A percentile compares a stretch with the other conserved stretches of the same genome.
Conservation (phyloP, 2,113 vertebrate species). For the Brachionichthys hirsutus region DNA sequence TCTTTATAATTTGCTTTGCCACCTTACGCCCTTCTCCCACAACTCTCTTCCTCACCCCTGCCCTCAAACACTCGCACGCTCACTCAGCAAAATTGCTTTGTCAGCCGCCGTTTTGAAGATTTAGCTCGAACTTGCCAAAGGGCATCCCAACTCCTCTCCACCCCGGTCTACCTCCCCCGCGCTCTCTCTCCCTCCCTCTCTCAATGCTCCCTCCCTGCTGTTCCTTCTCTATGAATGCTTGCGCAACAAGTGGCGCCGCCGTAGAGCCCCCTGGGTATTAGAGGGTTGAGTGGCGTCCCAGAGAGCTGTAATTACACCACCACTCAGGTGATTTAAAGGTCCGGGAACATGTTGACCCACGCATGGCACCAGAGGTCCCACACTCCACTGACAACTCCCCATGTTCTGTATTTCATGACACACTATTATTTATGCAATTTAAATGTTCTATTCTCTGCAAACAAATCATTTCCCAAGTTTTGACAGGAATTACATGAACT, state of each 20-base stretch:
- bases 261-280: constrained; percentile 72
- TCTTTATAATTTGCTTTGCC: constrained; percentile 40
- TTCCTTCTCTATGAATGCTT: constrained; percentile 59
- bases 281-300: constrained; percentile 71
- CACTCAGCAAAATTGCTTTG: constrained; percentile 60
- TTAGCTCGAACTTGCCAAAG: constrained; percentile 71
- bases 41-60: constrained; percentile 25
- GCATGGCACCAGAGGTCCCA: constrained; percentile 48
- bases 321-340: constrained; percentile 73
- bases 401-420: constrained; percentile 17
- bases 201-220: constrained; percentile 45
- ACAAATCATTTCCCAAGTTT: constrained; percentile 23
- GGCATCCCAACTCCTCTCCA: constrained; percentile 47
- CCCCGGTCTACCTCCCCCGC: constrained; percentile 1
- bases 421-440: background rate
- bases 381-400: constrained; percentile 45
- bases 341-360: constrained; percentile 70
- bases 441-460: background rate
- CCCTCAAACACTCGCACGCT: constrained; percentile 16
- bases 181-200: constrained; percentile 16
- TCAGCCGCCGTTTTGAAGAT: constrained; percentile 72
- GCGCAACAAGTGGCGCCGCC: constrained; percentile 77
- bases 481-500: background rate
- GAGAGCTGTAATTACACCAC: constrained; percentile 74
- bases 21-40: constrained; percentile 22